Conservation (phyloP, 2,113 vertebrate species). For the Brachyistius frenatus region DNA sequence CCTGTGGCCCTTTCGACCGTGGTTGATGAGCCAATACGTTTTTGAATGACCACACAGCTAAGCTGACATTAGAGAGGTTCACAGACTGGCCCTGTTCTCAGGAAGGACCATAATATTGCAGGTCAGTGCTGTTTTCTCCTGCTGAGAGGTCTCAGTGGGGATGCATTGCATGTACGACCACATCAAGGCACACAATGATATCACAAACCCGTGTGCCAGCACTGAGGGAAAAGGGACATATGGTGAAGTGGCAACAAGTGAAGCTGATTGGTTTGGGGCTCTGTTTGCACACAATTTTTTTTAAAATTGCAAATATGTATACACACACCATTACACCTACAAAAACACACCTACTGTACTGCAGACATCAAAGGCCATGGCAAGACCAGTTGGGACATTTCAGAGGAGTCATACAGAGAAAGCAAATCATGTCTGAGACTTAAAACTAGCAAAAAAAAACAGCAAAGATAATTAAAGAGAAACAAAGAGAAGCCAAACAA, state of each 20-base stretch:
- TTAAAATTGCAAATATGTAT: neutral
- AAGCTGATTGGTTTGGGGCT: constrained; percentile 2
- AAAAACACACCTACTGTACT: neutral
- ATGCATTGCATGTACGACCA: constrained; percentile 17
- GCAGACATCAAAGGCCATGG: neutral
- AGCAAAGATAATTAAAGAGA: constrained; percentile 3
- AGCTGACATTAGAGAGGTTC: neutral
- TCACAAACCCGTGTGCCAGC: constrained; percentile 19
- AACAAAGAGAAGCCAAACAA: neutral
- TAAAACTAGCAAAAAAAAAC: constrained; percentile 8
- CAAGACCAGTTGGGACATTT: neutral
- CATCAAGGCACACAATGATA: constrained; percentile 12
- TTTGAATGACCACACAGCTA: constrained; percentile 17
- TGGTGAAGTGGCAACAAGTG: constrained; percentile 12
- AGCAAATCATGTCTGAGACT: constrained; percentile 8
- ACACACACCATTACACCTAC: neutral
- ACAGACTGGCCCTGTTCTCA: constrained; percentile 12
- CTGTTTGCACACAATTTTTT: too few relatives aligned
- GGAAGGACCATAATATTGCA: constrained; percentile 2
- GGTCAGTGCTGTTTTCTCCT: constrained; percentile 37
- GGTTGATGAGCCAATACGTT: constrained; percentile 28
- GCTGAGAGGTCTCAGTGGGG: constrained; percentile 18
- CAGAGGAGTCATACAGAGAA: neutral
- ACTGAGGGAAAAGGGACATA: constrained; percentile 13
- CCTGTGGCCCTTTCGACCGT: neutral